phyloP scores from a whole-genome alignment of 2,113 vertebrate genomes.

The Lonchura striata region DNA sequence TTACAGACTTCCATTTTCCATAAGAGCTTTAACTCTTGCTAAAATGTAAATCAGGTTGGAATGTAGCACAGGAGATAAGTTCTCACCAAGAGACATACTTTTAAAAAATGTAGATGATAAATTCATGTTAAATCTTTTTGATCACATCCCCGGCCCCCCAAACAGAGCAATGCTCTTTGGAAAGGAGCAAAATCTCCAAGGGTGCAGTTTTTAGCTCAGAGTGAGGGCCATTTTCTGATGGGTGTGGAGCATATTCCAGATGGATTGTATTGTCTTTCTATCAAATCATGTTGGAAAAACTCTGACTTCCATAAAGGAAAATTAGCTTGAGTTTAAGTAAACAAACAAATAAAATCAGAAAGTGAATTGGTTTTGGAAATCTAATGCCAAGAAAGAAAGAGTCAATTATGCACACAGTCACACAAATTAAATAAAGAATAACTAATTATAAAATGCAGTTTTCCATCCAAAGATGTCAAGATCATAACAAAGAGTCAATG shows the following conservation, averaged over 20 bases:
- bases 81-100: constrained; percentile 50
- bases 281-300: background rate
- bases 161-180: background rate
- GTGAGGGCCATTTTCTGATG: constrained; percentile 27
- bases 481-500: background rate
- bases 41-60: constrained; percentile 52
- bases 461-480: background rate
- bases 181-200: constrained; percentile 6
- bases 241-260: background rate
- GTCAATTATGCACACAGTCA: background rate
- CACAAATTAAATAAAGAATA: background rate
- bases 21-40: constrained; percentile 6
- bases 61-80: constrained; percentile 15
- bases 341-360: background rate
- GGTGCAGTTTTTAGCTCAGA: background rate
- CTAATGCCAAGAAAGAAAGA: background rate
- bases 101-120: constrained; percentile 39
- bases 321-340: background rate
- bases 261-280: constrained; percentile 19
- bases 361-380: constrained; percentile 24
- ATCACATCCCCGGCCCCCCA: background rate
- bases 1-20: constrained; percentile 24
- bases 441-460: background rate
- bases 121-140: constrained; percentile 47
- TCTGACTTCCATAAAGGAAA: background rate